Evolutionary conservation across 2,113 vertebrate genomes (phyloP).

Genomic region (rabbit (Oryctolagus cuniculus)): DNA sequence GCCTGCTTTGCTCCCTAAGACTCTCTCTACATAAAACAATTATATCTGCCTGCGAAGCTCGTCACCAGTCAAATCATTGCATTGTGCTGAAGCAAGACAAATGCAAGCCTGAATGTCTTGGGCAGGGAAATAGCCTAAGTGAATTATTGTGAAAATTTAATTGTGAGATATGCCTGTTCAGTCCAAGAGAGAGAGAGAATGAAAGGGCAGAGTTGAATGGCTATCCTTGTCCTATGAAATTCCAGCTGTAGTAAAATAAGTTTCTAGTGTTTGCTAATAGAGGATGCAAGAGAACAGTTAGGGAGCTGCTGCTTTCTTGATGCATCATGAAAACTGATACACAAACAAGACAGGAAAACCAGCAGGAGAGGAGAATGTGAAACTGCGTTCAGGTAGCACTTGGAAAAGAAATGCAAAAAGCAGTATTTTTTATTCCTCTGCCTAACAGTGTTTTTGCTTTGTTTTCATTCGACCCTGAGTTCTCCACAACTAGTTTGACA

Average conservation of each 20-base stretch:
- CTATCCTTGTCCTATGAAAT: constrained; percentile 23
- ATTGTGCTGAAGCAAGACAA: constrained; percentile 77
- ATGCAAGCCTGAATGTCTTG: constrained; percentile 68
- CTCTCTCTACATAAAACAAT: constrained; percentile 76
- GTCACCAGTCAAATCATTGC: constrained; percentile 64
- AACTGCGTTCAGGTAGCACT: neutral
- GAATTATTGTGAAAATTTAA: constrained; percentile 83
- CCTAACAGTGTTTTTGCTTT: neutral
- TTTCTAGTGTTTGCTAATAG: neutral
- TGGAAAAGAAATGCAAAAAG: neutral
- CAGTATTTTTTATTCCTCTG: neutral
- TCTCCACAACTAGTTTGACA: neutral
- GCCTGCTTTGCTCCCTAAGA: constrained; percentile 43
- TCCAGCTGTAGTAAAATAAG: constrained; percentile 17
- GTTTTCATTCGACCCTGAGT: constrained; percentile 34
- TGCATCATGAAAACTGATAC: neutral
- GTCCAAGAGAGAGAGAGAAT: neutral
- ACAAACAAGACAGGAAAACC: neutral
- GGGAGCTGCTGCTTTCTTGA: constrained; percentile 6
- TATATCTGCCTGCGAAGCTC: constrained; percentile 68
- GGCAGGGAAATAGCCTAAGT: constrained; percentile 71
- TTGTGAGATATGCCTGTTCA: constrained; percentile 68
- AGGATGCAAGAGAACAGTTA: constrained; percentile 55
- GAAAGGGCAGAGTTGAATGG: neutral
- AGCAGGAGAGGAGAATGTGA: constrained; percentile 9